Evolutionary conservation across 2,888 invertebrate species (phyloP).

Genomic region (Callyntrura sp.): DNA sequence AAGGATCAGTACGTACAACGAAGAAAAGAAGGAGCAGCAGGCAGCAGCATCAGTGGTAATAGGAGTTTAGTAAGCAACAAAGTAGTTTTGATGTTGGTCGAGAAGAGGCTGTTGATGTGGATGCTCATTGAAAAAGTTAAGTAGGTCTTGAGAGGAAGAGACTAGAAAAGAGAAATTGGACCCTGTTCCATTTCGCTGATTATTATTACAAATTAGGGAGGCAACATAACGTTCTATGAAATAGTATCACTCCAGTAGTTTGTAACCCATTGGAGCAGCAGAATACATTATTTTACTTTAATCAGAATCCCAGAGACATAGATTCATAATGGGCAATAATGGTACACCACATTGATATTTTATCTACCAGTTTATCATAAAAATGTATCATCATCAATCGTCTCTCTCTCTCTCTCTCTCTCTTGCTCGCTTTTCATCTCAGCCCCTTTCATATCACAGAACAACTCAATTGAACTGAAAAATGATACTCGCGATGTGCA

Average conservation of each 20-base stretch:
- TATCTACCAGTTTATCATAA: conserved; percentile 3
- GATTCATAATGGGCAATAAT: not conserved
- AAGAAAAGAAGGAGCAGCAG: not conserved
- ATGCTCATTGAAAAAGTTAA: conserved; percentile 59
- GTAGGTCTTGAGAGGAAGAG: conserved; percentile 43
- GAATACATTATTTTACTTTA: not conserved
- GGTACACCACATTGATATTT: not conserved
- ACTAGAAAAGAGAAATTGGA: conserved; percentile 44
- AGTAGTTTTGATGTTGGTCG: conserved; percentile 53
- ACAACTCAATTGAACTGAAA: conserved; percentile 12
- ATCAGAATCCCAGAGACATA: too few relatives aligned
- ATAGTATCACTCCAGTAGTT: not conserved
- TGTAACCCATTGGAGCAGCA: not conserved
- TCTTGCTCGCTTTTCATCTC: not conserved
- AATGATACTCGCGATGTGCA: not conserved
- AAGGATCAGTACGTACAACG: not conserved
- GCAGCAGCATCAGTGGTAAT: not conserved
- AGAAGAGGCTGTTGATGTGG: not conserved
- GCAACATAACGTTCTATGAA: not conserved
- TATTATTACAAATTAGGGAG: conserved; percentile 30
- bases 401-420: not conserved
- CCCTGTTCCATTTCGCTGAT: conserved; percentile 70
- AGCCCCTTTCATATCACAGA: not conserved
- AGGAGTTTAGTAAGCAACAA: conserved; percentile 9
- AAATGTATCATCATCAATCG: conserved; percentile 37